phyloP scores from a whole-genome alignment of 2,797 vertebrate species.

The Poeciliopsis turneri region DNA sequence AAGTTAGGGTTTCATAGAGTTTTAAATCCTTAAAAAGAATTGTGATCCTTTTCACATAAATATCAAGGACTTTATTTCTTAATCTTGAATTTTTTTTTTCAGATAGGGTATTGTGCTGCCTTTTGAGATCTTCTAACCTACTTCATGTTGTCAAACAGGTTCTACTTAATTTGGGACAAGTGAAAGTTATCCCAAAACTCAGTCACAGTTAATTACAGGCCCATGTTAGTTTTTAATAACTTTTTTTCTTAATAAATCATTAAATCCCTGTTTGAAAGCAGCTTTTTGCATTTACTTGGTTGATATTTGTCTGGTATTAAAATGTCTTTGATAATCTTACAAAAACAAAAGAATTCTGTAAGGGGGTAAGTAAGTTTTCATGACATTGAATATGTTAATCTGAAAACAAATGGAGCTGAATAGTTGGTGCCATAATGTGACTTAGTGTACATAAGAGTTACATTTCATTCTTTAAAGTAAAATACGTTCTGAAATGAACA shows the following conservation, averaged over 20 bases:
- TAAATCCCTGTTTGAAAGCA: background rate
- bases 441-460: slow-evolving; percentile 6
- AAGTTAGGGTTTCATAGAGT: background rate
- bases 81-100: background rate
- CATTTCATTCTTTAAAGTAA: slow-evolving; percentile 18
- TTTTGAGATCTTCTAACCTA: background rate
- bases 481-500: slow-evolving; percentile 18
- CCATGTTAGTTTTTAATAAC: background rate
- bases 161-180: background rate
- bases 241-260: background rate
- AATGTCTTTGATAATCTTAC: background rate
- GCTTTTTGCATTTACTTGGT: background rate
- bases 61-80: background rate
- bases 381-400: background rate
- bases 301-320: background rate
- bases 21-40: background rate
- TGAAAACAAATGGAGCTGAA: background rate
- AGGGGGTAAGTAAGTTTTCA: background rate
- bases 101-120: background rate
- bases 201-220: background rate
- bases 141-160: background rate
- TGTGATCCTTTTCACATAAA: background rate
- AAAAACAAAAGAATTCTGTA: background rate
- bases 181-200: background rate
- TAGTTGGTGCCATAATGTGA: background rate